Base-by-base conservation (phyloP, 2,113 vertebrate genomes). In the Holacanthus passer region DNA sequence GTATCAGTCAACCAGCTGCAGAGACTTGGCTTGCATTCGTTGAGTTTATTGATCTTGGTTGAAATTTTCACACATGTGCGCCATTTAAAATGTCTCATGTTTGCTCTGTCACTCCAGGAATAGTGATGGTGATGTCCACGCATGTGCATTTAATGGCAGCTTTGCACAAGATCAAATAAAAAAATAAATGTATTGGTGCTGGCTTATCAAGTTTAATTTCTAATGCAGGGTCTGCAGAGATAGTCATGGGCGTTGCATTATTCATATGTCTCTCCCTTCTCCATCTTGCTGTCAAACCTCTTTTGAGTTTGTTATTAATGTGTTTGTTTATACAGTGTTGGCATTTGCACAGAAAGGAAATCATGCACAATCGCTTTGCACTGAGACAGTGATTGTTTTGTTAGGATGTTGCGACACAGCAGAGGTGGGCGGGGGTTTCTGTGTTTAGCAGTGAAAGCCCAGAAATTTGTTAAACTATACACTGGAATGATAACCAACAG, bases 401-500 rank as follows among this genome's bases (percentile, higher is more conserved):
- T 81, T 48, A 16, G 62, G 77, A 62, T 0, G 10, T 89, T 91
- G 89, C 70, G 9, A 86, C 82, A 84, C 50, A 31, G 41, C 6
- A 2, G 47, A 20, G 27, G 65, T 58, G 65, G 78, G 73, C 47
- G 88, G 66, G 82, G 79, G 31, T 31, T 65, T 77, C 16, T 52
- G 22, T 17, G 20, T 43, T 19, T 3, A 66, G 48, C 27, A 29
- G 52, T 48, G 58, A 76, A 74, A 74, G 56, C 22, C 16, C 12
- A 60, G 45, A 13, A 11, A 69, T 87, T 65, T 67, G 22, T 32
- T 17, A 39, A 70, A 70, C 7, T 47, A 20, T 29, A 37, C 14
- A 13, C 62, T 43, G 78, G 68, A 87, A 83, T 79, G 68, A 63
- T 32, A 68, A 74, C 84, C 55, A 82, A 76, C 82, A 82, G 79